A percentile compares a stretch with the other conserved stretches of the same genome.
Evolutionary conservation across 2,797 vertebrate species (phyloP).

Genomic region (Sphaeramia orbicularis): DNA sequence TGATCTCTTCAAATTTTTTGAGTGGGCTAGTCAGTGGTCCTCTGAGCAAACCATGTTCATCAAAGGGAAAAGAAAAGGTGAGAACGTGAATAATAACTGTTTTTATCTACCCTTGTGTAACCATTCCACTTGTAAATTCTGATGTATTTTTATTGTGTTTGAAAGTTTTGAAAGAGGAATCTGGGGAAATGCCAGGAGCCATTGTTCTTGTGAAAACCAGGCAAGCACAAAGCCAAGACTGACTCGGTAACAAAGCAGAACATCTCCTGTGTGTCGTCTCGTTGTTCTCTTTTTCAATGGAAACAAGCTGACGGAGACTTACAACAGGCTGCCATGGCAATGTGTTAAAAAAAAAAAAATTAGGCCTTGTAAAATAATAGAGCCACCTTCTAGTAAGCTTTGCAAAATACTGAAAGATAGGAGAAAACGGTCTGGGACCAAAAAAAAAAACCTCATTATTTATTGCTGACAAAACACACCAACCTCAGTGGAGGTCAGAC

Average conservation of each 20-base stretch:
- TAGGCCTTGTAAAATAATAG: constrained; percentile 58
- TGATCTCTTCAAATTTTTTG: constrained; percentile 9
- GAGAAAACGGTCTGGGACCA: neutral
- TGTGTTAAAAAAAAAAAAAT: constrained; percentile 62
- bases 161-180: constrained; percentile 42
- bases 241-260: constrained; percentile 61
- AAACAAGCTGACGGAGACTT: constrained; percentile 61
- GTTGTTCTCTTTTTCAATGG: constrained; percentile 60
- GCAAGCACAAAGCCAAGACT: constrained; percentile 60
- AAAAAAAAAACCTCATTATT: constrained; percentile 33
- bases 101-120: constrained; percentile 11
- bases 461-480: constrained; percentile 39
- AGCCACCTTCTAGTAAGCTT: constrained; percentile 44
- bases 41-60: neutral
- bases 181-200: constrained; percentile 62
- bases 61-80: neutral
- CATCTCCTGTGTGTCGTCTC: constrained; percentile 62
- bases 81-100: constrained; percentile 2
- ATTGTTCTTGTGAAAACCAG: constrained; percentile 65
- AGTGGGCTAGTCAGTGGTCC: constrained; percentile 18
- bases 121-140: constrained; percentile 49
- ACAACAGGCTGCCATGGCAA: constrained; percentile 56
- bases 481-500: constrained; percentile 68
- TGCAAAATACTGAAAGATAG: constrained; percentile 29
- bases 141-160: constrained; percentile 52